Conservation (phyloP, 2,797 vertebrate species). For the Menidia menidia region DNA sequence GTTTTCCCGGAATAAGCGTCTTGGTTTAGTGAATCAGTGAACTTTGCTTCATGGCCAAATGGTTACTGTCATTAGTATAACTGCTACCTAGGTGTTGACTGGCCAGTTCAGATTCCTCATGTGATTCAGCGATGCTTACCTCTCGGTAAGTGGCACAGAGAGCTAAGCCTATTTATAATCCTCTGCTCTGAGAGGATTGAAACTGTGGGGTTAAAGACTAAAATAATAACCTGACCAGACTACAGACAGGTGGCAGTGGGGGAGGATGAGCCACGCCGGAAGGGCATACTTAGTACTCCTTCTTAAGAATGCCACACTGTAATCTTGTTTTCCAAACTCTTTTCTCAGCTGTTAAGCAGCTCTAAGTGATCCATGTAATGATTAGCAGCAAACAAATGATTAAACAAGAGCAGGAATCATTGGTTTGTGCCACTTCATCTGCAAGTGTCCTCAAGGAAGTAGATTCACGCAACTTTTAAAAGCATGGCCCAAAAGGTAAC, state of each 20-base stretch:
- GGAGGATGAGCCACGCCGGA: conserved; percentile 23
- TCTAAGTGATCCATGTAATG: conserved; percentile 14
- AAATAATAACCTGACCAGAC: conserved; percentile 56
- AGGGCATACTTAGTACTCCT: conserved; percentile 31
- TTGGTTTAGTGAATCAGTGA: not conserved
- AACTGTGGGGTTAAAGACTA: conserved; percentile 39
- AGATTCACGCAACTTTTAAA: not conserved
- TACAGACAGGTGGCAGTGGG: conserved; percentile 42
- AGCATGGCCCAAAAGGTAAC: not conserved
- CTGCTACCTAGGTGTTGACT: conserved; percentile 15
- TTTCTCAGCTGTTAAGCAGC: conserved; percentile 31
- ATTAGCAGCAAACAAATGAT: conserved; percentile 18
- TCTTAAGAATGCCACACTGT: not conserved
- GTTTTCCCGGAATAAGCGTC: not conserved
- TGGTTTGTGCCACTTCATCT: conserved; percentile 1
- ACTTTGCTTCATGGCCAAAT: not conserved
- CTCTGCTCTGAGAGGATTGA: conserved; percentile 65
- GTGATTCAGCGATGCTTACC: conserved; percentile 45
- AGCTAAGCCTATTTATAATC: conserved; percentile 62
- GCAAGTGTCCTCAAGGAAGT: not conserved
- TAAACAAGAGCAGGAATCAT: conserved; percentile 2
- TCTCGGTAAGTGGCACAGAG: conserved; percentile 14
- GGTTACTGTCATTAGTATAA: not conserved
- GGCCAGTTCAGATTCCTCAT: conserved; percentile 14
- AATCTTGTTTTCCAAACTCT: conserved; percentile 24